phyloP scores from a whole-genome alignment of 2,797 vertebrate species.

The Tarsius wallacei region DNA sequence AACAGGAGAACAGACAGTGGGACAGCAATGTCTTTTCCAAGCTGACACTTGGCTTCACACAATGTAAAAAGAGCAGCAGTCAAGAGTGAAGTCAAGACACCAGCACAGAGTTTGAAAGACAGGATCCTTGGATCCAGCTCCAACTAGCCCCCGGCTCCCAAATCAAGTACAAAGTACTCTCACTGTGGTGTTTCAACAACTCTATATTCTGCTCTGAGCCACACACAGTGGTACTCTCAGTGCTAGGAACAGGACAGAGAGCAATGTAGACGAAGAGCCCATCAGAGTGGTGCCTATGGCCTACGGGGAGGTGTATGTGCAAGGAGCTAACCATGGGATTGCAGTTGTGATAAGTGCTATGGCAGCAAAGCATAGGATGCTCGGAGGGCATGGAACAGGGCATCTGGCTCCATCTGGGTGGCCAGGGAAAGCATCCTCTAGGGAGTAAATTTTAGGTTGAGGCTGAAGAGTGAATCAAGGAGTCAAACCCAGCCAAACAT shows the following conservation, averaged over 20 bases:
- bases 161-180: neutral
- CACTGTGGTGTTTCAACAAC: neutral
- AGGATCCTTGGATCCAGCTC: neutral
- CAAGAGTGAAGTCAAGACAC: neutral
- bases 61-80: neutral
- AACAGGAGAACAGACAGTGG: neutral
- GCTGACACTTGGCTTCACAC: neutral
- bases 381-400: neutral
- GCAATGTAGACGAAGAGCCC: neutral
- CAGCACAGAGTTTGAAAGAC: neutral
- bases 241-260: neutral
- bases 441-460: neutral
- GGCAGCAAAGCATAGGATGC: neutral
- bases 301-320: neutral
- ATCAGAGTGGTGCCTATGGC: neutral
- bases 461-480: neutral
- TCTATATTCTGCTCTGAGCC: neutral
- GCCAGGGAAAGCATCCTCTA: no score
- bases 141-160: neutral
- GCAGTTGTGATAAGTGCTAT: accelerated
- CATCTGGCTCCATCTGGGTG: neutral
- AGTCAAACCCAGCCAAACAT: no score
- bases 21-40: neutral
- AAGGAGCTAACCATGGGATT: neutral
- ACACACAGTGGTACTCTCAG: neutral